phyloP scores from a whole-genome alignment of 2,888 invertebrate species.

The Caenorhabditis plicata region DNA sequence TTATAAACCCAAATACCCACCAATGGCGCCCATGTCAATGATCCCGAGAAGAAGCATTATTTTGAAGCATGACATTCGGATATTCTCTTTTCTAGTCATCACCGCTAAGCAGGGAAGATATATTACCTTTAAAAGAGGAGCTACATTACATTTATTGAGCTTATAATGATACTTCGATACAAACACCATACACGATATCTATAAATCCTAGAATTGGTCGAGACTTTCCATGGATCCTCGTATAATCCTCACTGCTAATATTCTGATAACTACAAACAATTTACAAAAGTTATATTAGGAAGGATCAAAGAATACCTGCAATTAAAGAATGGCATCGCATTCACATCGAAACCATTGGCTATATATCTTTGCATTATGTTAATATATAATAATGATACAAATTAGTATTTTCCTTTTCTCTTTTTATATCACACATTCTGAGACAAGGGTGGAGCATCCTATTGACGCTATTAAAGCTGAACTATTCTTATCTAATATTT shows the following conservation, averaged over 20 bases:
- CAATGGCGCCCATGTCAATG: conserved; percentile 2
- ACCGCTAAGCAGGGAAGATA: conserved; percentile 35
- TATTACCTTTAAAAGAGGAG: too few relatives aligned
- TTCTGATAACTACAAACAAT: conserved; percentile 12
- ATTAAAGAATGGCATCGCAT: conserved; percentile 19
- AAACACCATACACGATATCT: conserved; percentile 20
- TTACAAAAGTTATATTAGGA: neutral
- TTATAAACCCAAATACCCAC: neutral
- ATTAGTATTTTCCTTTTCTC: too few relatives aligned
- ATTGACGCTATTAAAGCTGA: too few relatives aligned
- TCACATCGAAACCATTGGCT: conserved; percentile 12
- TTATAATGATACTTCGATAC: conserved; percentile 11
- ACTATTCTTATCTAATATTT: too few relatives aligned
- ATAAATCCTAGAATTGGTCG: conserved; percentile 22
- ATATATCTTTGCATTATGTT: conserved; percentile 19
- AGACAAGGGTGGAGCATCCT: too few relatives aligned
- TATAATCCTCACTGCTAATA: conserved; percentile 13
- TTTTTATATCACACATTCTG: too few relatives aligned
- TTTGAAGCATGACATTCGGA: neutral
- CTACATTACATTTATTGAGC: too few relatives aligned
- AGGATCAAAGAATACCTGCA: conserved; percentile 10
- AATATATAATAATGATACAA: too few relatives aligned
- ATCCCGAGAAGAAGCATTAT: conserved; percentile 1
- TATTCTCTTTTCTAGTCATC: conserved; percentile 29
- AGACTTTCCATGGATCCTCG: conserved; percentile 12